phyloP scores from a whole-genome alignment of 2,113 vertebrate genomes.

The Arizona elegans region DNA sequence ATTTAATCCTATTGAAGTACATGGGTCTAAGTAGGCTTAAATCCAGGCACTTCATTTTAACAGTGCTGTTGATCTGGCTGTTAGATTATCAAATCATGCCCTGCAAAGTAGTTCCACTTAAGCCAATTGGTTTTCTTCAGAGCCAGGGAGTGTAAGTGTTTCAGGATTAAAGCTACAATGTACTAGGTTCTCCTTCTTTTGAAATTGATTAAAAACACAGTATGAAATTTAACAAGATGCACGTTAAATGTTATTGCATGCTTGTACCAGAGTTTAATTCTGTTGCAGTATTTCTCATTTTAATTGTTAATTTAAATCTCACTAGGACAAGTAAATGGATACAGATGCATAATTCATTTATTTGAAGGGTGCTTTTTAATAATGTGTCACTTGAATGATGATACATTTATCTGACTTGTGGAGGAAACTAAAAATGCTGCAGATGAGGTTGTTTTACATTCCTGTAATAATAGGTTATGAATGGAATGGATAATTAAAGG shows the following conservation, averaged over 20 bases:
- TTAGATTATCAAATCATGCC: conserved; percentile 26
- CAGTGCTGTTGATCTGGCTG: conserved; percentile 3
- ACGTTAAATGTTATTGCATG: conserved; percentile 37
- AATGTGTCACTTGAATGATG: conserved; percentile 28
- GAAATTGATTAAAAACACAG: conserved; percentile 50
- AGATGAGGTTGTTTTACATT: neutral
- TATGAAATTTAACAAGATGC: conserved; percentile 42
- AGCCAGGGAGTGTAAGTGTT: conserved; percentile 9
- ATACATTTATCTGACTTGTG: conserved; percentile 36
- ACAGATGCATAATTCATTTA: conserved; percentile 46
- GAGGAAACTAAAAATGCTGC: conserved; percentile 27
- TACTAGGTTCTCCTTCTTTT: conserved; percentile 43
- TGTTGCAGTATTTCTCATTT: conserved; percentile 42
- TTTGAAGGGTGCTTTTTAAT: conserved; percentile 31
- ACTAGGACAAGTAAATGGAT: conserved; percentile 48
- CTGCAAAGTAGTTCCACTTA: conserved; percentile 1
- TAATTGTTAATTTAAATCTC: conserved; percentile 49
- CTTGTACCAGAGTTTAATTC: conserved; percentile 43
- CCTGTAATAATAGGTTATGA: conserved; percentile 1
- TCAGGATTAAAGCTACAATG: conserved; percentile 28
- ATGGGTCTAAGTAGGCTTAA: neutral
- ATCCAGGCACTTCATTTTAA: conserved; percentile 14
- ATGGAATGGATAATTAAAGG: conserved; percentile 19
- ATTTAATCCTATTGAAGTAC: conserved; percentile 12
- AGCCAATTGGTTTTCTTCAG: conserved; percentile 7